Base-by-base conservation (phyloP, 2,797 vertebrate species). In the Basileuterus tristriatus region DNA sequence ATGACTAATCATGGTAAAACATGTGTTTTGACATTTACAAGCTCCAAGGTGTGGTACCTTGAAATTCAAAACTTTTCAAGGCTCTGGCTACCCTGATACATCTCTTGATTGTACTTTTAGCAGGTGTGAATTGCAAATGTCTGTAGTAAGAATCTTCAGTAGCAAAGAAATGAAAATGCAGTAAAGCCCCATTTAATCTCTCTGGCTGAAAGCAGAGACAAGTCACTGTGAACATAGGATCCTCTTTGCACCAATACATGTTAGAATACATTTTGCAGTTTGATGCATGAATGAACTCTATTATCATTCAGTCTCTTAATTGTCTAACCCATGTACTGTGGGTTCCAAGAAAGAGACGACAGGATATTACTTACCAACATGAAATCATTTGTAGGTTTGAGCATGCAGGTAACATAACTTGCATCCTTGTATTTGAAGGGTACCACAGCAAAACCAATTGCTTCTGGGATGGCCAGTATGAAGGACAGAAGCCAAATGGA, bases 401-500 rank as follows among this genome's bases (percentile, higher is more conserved):
- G 98, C 98, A 99, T 99, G 83, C 99, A 99, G 68, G 98, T 99
- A 67, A 56, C 97, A 0, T 97, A 65, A 52, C 94, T 95, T 50
- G 93, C 64, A 72, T 98, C 98, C 43, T 46, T 96, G 97, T 98
- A 99, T 41, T 34, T 93, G 94, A 98, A 98, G 37, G 46, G 47
- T 85, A 98, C 81, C 22, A 99, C 98, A 95, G 98, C 97, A 34
- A 99, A 99, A 55, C 98, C 98, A 4, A 99, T 95, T 1, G 99
- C 99, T 96, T 99, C 99, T 3, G 99, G 99, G 75, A 99, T 97
- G n/a, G 99, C 99, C 97, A 99, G 95, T 75, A 99, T 76, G 83
- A 99, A 97, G 13, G 99, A 99, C 41, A 99, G 97, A 93, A 99
- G 97, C 99, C 99, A 99, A 68, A 99, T 99, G 87, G 98, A 97